Percentiles rank a stretch among this genome's conserved stretches.
phyloP scores from a whole-genome alignment of 2,888 invertebrate species.

The Harpalus rufipes region DNA sequence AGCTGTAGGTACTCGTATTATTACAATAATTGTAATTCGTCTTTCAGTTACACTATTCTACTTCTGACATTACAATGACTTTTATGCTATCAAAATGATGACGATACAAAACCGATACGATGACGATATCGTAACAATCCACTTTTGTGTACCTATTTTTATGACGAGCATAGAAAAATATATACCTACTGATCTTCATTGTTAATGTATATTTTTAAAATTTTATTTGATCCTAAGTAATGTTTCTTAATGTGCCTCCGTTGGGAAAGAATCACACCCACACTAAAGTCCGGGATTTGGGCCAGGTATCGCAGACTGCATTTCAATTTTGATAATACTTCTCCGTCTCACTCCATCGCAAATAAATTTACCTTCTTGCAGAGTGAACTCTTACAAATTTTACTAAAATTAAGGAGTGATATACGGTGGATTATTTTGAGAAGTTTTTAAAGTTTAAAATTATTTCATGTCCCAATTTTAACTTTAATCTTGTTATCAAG shows the following conservation, averaged over 20 bases:
- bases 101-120: too few relatives aligned
- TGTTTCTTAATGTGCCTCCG: conserved; percentile 17
- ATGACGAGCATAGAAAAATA: too few relatives aligned
- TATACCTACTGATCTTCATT: too few relatives aligned
- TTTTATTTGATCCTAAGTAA: not conserved
- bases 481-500: not conserved
- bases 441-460: conserved; percentile 15
- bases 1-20: too few relatives aligned
- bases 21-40: too few relatives aligned
- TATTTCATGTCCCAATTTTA: conserved; percentile 17
- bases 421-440: conserved; percentile 13
- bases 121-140: too few relatives aligned
- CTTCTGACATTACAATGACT: too few relatives aligned
- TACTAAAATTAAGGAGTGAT: conserved; percentile 34
- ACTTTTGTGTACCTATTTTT: too few relatives aligned
- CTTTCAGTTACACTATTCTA: too few relatives aligned
- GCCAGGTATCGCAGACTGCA: conserved; percentile 50
- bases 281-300: conserved; percentile 43
- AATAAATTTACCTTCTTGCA: conserved; percentile 27
- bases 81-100: too few relatives aligned
- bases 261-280: conserved; percentile 1
- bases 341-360: conserved; percentile 1
- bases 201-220: not conserved
- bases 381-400: conserved; percentile 30
- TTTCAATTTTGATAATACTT: conserved; percentile 53